Evolutionary conservation across 64 coral and sea anemone genomes (phyloP).

Genomic region (Acropora tenuis): DNA sequence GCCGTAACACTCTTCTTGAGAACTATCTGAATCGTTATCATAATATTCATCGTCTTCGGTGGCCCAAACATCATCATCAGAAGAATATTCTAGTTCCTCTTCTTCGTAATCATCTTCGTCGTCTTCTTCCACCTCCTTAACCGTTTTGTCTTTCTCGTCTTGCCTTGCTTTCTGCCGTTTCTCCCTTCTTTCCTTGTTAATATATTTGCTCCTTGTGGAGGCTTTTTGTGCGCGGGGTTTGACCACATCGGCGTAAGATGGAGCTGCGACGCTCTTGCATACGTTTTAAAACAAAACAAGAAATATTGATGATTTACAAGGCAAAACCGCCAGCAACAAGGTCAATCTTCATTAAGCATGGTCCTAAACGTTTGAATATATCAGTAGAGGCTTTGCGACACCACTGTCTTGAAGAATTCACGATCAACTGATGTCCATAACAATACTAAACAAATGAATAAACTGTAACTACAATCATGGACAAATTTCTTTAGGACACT

Average conservation of each 20-base stretch:
- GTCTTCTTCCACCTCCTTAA: neutral
- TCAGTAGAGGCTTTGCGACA: too few relatives aligned
- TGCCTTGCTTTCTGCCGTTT: constrained; percentile 4
- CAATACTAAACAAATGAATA: too few relatives aligned
- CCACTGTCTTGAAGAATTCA: too few relatives aligned
- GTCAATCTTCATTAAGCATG: too few relatives aligned
- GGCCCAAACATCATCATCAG: constrained; percentile 36
- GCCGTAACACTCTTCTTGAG: neutral
- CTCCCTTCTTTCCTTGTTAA: neutral
- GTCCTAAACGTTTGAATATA: too few relatives aligned
- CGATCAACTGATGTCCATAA: too few relatives aligned
- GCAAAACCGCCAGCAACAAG: too few relatives aligned
- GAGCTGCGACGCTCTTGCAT: neutral
- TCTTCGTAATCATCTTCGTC: neutral
- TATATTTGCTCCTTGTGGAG: neutral
- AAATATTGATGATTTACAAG: too few relatives aligned
- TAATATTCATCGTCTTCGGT: constrained; percentile 41
- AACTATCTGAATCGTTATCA: constrained; percentile 27
- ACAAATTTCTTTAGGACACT: too few relatives aligned
- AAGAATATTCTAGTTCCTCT: neutral
- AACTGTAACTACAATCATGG: too few relatives aligned
- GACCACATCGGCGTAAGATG: constrained; percentile 10
- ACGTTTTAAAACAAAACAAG: neutral
- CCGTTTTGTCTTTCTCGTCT: neutral
- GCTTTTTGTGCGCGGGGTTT: neutral